Evolutionary conservation across 2,888 invertebrate species (phyloP).

Genomic region (Sipha maydis): DNA sequence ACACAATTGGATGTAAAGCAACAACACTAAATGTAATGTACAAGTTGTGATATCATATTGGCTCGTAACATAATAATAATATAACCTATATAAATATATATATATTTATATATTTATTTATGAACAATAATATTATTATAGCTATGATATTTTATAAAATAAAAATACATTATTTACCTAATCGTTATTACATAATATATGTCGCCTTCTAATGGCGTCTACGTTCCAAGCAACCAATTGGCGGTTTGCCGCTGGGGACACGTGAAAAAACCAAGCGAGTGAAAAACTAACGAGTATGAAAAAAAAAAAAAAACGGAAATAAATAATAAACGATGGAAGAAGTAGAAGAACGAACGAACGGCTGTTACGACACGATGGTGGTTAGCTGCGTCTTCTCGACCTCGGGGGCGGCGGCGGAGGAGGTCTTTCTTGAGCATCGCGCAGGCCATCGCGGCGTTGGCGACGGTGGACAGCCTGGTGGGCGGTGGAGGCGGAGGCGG

Average conservation of each 20-base stretch:
- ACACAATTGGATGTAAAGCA: constrained; percentile 21
- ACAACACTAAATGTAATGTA: background rate
- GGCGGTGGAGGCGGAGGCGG: constrained; percentile 53
- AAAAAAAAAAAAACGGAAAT: background rate
- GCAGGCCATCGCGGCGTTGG: constrained; percentile 66
- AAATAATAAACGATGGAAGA: background rate
- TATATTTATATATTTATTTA: too few species aligned
- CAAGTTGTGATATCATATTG: background rate
- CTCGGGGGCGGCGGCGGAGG: constrained; percentile 92
- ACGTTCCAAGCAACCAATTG: background rate
- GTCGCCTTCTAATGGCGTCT: background rate
- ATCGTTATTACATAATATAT: background rate
- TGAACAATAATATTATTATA: too few species aligned
- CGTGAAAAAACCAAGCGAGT: background rate
- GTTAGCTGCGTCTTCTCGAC: constrained; percentile 85
- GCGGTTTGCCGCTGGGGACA: background rate
- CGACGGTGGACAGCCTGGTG: constrained; percentile 47
- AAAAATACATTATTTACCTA: background rate
- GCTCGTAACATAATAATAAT: background rate
- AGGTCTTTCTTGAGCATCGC: constrained; percentile 75
- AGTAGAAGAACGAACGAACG: background rate
- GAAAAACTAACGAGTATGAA: background rate
- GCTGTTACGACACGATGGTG: constrained; percentile 65
- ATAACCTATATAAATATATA: too few species aligned
- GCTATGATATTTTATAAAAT: too few species aligned